Evolutionary conservation across 2,797 vertebrate species (phyloP).

Genomic region (Alexandromys oeconomus): DNA sequence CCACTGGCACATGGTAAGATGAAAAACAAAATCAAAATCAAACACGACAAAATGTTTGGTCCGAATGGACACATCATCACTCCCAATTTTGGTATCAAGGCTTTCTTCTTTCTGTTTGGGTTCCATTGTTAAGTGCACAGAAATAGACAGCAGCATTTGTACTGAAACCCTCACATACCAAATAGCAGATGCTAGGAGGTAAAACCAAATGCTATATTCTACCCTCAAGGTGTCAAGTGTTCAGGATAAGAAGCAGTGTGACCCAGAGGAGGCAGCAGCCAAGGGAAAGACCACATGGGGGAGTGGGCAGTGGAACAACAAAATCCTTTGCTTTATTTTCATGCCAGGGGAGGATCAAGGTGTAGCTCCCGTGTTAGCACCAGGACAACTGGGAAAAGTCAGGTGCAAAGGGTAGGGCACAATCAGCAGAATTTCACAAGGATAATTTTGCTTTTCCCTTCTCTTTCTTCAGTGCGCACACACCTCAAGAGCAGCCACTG

Average conservation of each 20-base stretch:
- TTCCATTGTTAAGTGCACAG: constrained; percentile 92
- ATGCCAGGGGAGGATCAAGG: constrained; percentile 87
- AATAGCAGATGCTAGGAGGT: constrained; percentile 90
- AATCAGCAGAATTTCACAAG: constrained; percentile 80
- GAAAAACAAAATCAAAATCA: constrained; percentile 74
- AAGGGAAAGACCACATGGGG: constrained; percentile 81
- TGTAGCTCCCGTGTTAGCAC: constrained; percentile 87
- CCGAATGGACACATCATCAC: constrained; percentile 82
- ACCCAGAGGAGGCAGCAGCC: constrained; percentile 87
- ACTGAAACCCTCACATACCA: constrained; percentile 90
- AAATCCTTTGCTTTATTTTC: constrained; percentile 83
- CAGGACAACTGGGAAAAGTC: constrained; percentile 85
- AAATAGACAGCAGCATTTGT: constrained; percentile 93
- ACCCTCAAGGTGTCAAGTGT: constrained; percentile 90
- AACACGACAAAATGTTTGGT: constrained; percentile 77
- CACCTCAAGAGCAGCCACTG: constrained; percentile 73
- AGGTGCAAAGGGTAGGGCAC: constrained; percentile 85
- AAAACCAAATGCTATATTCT: constrained; percentile 88
- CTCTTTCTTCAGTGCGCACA: constrained; percentile 75
- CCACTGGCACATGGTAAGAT: constrained; percentile 83
- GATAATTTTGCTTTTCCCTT: constrained; percentile 74
- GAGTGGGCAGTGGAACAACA: constrained; percentile 79
- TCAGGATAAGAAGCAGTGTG: constrained; percentile 89
- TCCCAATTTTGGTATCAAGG: constrained; percentile 88
- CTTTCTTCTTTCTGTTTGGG: constrained; percentile 89